Evolutionary conservation across 2,113 vertebrate species (phyloP).

Genomic region (Amblyopsis rosae): DNA sequence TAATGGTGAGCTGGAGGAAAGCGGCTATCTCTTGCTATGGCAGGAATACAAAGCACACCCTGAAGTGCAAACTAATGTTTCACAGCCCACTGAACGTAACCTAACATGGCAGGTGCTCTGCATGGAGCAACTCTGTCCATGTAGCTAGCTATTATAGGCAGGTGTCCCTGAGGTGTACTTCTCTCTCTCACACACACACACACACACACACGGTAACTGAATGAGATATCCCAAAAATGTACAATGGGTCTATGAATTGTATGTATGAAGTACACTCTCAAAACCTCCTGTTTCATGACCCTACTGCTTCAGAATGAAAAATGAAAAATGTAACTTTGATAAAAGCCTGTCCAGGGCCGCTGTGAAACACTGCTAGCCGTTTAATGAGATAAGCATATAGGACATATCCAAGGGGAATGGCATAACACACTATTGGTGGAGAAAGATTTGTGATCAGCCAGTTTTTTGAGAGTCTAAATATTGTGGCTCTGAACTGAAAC

Average conservation of each 20-base stretch:
- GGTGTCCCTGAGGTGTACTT: slow-evolving; percentile 18
- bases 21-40: slow-evolving; percentile 7
- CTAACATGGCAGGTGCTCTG: slow-evolving; percentile 19
- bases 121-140: slow-evolving; percentile 24
- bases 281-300: no score
- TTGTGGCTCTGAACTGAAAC: neutral
- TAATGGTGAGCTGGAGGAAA: slow-evolving; percentile 23
- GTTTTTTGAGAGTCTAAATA: neutral
- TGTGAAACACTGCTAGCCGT: neutral
- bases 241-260: neutral
- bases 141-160: slow-evolving; percentile 10
- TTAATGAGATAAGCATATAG: neutral
- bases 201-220: neutral
- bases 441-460: neutral
- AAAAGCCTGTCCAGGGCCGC: neutral
- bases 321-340: neutral
- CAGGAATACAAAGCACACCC: slow-evolving; percentile 38
- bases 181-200: neutral
- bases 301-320: neutral
- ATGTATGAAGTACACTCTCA: no score
- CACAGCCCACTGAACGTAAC: slow-evolving; percentile 41
- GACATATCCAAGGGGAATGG: neutral
- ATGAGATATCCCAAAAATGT: neutral
- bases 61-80: slow-evolving; percentile 54
- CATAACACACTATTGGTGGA: neutral